Base-by-base conservation (phyloP, 2,797 vertebrate species). In the Syngnathus rostellatus region DNA sequence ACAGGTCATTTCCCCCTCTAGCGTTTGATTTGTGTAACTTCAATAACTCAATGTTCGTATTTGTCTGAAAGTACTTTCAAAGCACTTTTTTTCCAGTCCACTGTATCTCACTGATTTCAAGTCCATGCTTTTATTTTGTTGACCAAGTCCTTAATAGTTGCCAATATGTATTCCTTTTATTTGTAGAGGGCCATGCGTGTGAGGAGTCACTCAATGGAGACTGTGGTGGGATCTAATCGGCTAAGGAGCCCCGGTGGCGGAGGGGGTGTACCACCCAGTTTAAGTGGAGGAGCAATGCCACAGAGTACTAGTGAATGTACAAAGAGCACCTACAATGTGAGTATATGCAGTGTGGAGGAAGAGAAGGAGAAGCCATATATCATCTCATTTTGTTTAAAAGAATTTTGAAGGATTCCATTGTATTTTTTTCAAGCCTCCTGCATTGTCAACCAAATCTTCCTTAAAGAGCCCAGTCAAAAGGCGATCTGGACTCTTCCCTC, bases 141-240 rank as follows among this genome's bases (percentile, higher is more conserved):
- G 3, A 57, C 6, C 46, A 3, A 16, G 61, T 17, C 8, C 38
- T 48, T 7, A 54, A 21, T 45, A 25, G 12, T 25, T 9, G 45
- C 41, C 11, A 25, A 11, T 66, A 38, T 62, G 7, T 70, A 39
- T 62, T 40, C 7, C 31, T 65, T 10, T 6, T 2, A n/a, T 65
- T 17, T 59, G 46, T 83, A 98, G 96, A 94, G 96, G 85, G 96
- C 95, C 70, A 98, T 98, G 90, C 92, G 95, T 0, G 94, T 98
- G 48, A 93, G 96, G 69, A 98, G 96, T 80, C 95, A 98, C 84
- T 98, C 96, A 76, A 97, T 98, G 95, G 96, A 98, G 89, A 96
- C 95, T 1, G 93, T 98, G 95, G 96, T 95, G 83, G 92, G 94
- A 62, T 92, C 93, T 64, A 94, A 98, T 68, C 94, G 92, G 76